Evolutionary conservation across 2,113 vertebrate genomes (phyloP), one percentile per base, ranked within the genome.

Genomic region (Chaetorhynchus papuensis): DNA sequence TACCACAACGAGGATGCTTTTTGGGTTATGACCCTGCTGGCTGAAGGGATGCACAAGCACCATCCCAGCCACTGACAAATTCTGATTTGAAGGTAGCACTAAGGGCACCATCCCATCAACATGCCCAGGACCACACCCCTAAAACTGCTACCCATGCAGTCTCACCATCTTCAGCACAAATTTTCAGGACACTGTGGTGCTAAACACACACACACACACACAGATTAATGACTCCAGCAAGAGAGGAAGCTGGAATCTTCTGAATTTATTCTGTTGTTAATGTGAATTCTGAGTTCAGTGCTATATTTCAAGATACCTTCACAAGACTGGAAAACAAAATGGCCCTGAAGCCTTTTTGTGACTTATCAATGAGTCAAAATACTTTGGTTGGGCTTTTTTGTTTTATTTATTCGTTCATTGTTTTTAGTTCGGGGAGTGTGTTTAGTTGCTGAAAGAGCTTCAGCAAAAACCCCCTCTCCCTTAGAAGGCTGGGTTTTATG

Each of bases 1-100:
- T 2, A 61, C 2, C 23, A 49, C 15, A 33, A 59, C 0, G 0
- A 57, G 35, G 53, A 19, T 44, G 44, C 0, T 42, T 56, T 75
- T 9, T 17, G 35, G 18, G 24, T 65, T 76, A 83, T 15, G 44
- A 27, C 13, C 7, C 31, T 0, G 0, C 20, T 14, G 69, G 30
- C 39, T 63, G 37, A 88, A 69, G 9, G 24, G 49, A 76, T 6
- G 14, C 22, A 60, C 13, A 56, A 42, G 7, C 63, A 72, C n/a
- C 19, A 60, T 1, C n/a, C n/a, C 31, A 79, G 53, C 9, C 44
- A 35, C 35, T 18, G 28, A 42, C n/a, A 52, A 82, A 56, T 12
- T 59, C 33, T 1, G 1, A 30, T 20, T 4, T 57, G 47, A 64
- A 63, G 33, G 44, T 0, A 59, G 23, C 35, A 54, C 26, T 22